Evolutionary conservation across 92 coral and sea anemone species (phyloP).

Genomic region (Porites evermanni): DNA sequence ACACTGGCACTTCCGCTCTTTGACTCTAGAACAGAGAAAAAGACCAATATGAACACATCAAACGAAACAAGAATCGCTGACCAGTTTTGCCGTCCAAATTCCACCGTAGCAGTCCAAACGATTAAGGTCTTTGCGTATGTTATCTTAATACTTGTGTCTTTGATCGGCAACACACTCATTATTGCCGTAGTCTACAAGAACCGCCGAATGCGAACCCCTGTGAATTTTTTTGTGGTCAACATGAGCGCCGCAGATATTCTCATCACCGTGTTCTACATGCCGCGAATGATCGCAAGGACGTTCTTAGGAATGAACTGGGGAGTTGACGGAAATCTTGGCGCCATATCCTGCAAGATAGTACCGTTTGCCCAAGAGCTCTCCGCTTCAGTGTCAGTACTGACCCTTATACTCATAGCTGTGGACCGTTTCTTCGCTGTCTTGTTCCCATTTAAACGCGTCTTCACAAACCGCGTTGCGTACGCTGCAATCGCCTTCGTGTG

Average conservation of each 20-base stretch:
- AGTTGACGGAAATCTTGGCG: slow-evolving; percentile 58
- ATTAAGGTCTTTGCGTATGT: slow-evolving; percentile 48
- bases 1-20: too few relatives aligned
- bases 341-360: slow-evolving; percentile 65
- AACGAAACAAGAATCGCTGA: slow-evolving; percentile 1
- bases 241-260: slow-evolving; percentile 79
- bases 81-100: slow-evolving; percentile 32
- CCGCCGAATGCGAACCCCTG: slow-evolving; percentile 66
- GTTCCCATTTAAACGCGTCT: slow-evolving; percentile 60
- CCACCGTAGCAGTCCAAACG: slow-evolving; percentile 13
- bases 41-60: neutral
- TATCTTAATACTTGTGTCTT: slow-evolving; percentile 51
- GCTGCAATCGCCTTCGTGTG: slow-evolving; percentile 55
- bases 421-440: slow-evolving; percentile 72
- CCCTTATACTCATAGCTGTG: slow-evolving; percentile 64
- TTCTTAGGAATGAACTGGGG: slow-evolving; percentile 53
- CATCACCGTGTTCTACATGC: slow-evolving; percentile 72
- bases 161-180: slow-evolving; percentile 71
- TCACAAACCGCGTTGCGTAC: slow-evolving; percentile 52
- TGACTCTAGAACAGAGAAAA: too few relatives aligned
- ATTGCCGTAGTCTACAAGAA: slow-evolving; percentile 68
- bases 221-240: slow-evolving; percentile 74
- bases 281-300: slow-evolving; percentile 53
- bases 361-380: slow-evolving; percentile 75
- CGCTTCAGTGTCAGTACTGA: slow-evolving; percentile 67